Conservation (phyloP, 2,113 vertebrate species). For the Pungitius pungitius region DNA sequence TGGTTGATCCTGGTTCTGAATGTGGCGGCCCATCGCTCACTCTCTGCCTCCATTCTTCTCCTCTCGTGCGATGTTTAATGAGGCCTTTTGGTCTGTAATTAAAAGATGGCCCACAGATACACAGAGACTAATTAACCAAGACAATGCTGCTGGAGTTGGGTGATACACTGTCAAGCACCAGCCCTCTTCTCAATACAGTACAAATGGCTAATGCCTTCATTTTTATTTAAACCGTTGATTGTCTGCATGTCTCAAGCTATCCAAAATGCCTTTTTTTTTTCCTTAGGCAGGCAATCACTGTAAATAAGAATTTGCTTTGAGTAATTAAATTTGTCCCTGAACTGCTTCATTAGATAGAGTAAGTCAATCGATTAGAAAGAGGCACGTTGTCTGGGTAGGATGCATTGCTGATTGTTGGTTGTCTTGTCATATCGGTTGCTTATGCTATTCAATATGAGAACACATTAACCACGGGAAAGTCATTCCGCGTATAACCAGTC, state of each 20-base stretch:
- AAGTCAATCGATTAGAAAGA: constrained; percentile 43
- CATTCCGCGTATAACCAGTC: not conserved
- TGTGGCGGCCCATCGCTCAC: constrained; percentile 54
- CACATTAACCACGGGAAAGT: not conserved
- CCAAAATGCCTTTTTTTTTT: constrained; percentile 20
- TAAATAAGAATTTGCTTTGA: constrained; percentile 55
- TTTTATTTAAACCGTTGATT: constrained; percentile 22
- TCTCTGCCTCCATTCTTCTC: constrained; percentile 53
- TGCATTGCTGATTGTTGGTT: constrained; percentile 1
- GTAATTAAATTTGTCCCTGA: constrained; percentile 46
- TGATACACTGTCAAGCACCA: constrained; percentile 62
- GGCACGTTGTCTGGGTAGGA: constrained; percentile 20
- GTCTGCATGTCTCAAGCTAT: constrained; percentile 26
- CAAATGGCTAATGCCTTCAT: constrained; percentile 53
- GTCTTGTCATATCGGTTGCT: not conserved
- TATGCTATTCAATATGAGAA: not conserved
- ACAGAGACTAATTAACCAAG: constrained; percentile 77
- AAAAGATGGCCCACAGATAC: constrained; percentile 80
- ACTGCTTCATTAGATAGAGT: constrained; percentile 36
- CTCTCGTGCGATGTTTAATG: constrained; percentile 79
- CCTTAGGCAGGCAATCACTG: constrained; percentile 20
- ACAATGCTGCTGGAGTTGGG: constrained; percentile 66
- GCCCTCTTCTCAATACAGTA: constrained; percentile 50
- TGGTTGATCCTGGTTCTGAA: constrained; percentile 60
- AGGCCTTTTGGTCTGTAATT: constrained; percentile 78